Evolutionary conservation across 2,113 vertebrate genomes (phyloP), one percentile per base, ranked within the genome.

Genomic region (Prunella himalayana): DNA sequence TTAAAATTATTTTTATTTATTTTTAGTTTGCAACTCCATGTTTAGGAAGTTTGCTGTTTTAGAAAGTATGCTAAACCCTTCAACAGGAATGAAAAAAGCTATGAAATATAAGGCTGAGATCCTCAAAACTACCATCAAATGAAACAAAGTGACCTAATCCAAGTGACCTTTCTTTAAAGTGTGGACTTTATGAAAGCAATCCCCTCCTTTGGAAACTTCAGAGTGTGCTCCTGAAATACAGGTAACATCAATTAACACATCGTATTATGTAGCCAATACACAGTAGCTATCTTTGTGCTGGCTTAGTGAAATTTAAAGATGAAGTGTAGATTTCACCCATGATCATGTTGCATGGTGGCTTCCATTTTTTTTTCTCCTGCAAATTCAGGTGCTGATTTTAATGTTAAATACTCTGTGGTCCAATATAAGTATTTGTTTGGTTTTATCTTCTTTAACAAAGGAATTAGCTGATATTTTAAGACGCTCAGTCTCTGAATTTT

Each of bases 231-330:
- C 60, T 70, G 88, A 87, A 78, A 91, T 78, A 49, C 8, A 65
- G 28, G 42, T 61, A 35, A 41, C 28, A 66, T 53, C 54, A 66
- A 57, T 1, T 50, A 78, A 31, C 56, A 57, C 11, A 20, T 73
- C 5, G 9, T 24, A 44, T 22, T 44, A 35, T 86, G 77, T 27
- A 78, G 23, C 10, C 1, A 2, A 17, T 41, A 69, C 42, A 77
- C 22, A 41, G 15, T 59, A 59, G 6, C 25, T 21, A n/a, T 15
- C 39, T 81, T 87, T 84, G 7, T 94, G 90, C 73, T 86, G 45
- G n/a, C 60, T 73, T 66, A 42, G 90, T 71, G 88, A 35, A 91
- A 96, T 94, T 87, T 61, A 87, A 95, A 51, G 37, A 81, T 57
- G 37, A 61, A 65, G 78, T 81, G 25, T 91, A 63, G 50, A 45